Base-by-base conservation (phyloP, 2,113 vertebrate species). In the Egretta garzetta region DNA sequence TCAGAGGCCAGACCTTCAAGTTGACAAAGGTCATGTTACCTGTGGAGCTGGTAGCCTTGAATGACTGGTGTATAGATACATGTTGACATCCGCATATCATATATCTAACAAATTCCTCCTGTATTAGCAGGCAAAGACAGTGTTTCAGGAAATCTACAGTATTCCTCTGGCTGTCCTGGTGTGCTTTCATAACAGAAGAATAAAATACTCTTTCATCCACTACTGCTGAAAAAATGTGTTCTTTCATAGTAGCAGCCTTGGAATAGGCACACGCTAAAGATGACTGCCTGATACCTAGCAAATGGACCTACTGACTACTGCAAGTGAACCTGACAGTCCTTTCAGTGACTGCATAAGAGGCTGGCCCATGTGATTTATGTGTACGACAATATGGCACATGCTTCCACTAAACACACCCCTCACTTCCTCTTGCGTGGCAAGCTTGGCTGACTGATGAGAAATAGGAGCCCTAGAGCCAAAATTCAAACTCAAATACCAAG, bases 71-170 rank as follows among this genome's bases (percentile, higher is more conserved):
- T 20, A 14, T 27, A 71, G 32, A 49, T 8, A 6, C 71, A 50
- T 0, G 0, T 26, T 75, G 47, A 47, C 75, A 33, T 23, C 28
- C 26, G 11, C 28, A 45, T 19, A 27, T 66, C 3, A 16, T 21
- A 5, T 35, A 63, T 16, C 22, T 75, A 39, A 73, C 27, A 77
- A 67, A 59, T 52, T 93, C 33, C 37, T 79, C 23, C 4, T 50
- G 13, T 60, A 22, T 80, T 60, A 62, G 11, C 19, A 24, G 22
- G 6, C 10, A 62, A 62, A 39, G 55, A 19, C 30, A 52, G 6
- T 47, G 6, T 49, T 83, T 27, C 24, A 68, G 49, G 67, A 52
- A 16, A 88, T 24, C 14, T 18, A n/a, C 2, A 5, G 19, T 49
- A 32, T 68, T 52, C 13, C 5, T 9, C 22, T 80, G 49, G 8